Evolutionary conservation across 2,113 vertebrate genomes (phyloP).

Genomic region (Aegotheles bennettii): DNA sequence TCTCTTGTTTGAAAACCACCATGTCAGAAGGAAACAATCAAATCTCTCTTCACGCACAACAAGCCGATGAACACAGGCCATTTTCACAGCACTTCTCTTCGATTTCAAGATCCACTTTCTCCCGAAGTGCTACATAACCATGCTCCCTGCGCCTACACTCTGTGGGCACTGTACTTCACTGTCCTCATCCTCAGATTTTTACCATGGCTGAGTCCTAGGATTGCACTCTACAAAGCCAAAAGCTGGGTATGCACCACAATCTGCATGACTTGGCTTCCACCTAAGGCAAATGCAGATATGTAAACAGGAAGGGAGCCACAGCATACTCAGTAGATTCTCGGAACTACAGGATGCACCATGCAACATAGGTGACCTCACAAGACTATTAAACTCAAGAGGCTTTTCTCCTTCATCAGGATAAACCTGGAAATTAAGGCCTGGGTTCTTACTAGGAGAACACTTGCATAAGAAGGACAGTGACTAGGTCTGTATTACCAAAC

Average conservation of each 20-base stretch:
- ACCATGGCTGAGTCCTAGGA: not conserved
- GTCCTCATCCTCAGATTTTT: not conserved
- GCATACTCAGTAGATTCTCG: not conserved
- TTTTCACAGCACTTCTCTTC: not conserved
- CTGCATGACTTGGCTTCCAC: not conserved
- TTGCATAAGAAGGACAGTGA: not conserved
- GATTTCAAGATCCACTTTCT: not conserved
- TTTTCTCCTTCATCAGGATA: not conserved
- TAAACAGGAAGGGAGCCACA: not conserved
- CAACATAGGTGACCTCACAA: not conserved
- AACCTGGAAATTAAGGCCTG: not conserved
- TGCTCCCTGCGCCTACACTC: rapidly evolving
- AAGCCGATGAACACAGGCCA: not conserved
- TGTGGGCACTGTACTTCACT: not conserved
- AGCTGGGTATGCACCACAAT: not conserved
- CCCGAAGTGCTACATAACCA: not conserved
- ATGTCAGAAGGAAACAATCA: not conserved
- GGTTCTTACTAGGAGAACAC: not conserved
- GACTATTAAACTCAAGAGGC: not conserved
- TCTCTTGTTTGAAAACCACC: not conserved
- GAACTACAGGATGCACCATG: not conserved
- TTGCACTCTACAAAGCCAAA: not conserved
- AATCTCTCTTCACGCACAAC: not conserved
- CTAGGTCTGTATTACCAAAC: not conserved
- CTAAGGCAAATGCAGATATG: rapidly evolving